phyloP scores from a whole-genome alignment of 2,888 invertebrate genomes.

The Machimus rusticus region DNA sequence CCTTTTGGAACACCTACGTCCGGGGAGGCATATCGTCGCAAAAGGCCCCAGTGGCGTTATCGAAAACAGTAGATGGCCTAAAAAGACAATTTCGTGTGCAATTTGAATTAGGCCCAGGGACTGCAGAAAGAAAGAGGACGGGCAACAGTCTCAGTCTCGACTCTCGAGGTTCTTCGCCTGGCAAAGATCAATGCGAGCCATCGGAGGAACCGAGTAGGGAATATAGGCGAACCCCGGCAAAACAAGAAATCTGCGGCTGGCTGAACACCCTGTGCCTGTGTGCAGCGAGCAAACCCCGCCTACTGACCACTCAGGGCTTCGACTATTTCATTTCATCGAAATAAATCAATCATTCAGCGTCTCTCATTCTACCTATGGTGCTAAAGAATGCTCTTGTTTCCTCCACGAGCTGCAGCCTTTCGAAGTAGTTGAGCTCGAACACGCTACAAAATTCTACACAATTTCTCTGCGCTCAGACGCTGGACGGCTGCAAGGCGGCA shows the following conservation, averaged over 20 bases:
- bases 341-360: constrained; percentile 49
- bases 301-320: constrained; percentile 47
- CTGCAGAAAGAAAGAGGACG: constrained; percentile 30
- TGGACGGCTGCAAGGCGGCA: constrained; percentile 14
- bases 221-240: constrained; percentile 11
- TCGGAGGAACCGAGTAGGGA: constrained; percentile 31
- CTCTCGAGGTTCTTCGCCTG: background rate
- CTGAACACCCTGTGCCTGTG: constrained; percentile 19
- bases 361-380: constrained; percentile 42
- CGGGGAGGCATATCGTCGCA: background rate
- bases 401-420: constrained; percentile 35
- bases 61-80: constrained; percentile 28
- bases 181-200: constrained; percentile 25
- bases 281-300: constrained; percentile 46
- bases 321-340: constrained; percentile 47
- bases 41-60: background rate
- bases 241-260: constrained; percentile 41
- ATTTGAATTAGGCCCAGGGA: constrained; percentile 6
- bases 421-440: constrained; percentile 15
- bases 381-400: constrained; percentile 40
- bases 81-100: constrained; percentile 26
- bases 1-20: constrained; percentile 9
- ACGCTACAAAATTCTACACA: constrained; percentile 28
- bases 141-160: constrained; percentile 11
- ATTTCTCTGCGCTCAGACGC: constrained; percentile 34